Base-by-base conservation (phyloP, 2,888 invertebrate species). In the Drosophila anomelani region DNA sequence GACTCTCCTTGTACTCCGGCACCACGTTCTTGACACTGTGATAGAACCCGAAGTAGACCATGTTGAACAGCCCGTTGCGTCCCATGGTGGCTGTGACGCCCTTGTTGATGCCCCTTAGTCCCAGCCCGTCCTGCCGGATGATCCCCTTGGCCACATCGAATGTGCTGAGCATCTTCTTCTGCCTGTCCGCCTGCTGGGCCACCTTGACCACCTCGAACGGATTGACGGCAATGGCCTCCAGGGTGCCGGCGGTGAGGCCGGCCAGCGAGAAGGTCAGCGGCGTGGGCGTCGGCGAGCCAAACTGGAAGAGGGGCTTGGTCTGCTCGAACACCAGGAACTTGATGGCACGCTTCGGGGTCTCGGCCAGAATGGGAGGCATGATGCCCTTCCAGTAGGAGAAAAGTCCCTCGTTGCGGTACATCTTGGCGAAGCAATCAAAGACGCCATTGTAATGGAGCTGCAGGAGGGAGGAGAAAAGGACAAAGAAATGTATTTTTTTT, bases 201-300 rank as follows among this genome's bases (percentile, higher is more conserved):
- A 98, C 98, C 94, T 98, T 99, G 0, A 99, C 97, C 38, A 98
- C 97, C 94, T 98, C 98, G 91, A 98, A 98, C 0, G 98, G 98
- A 93, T 98, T 98, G 0, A 98, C 96, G 61, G 98, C 94, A 75
- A 98, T 94, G 8, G 96, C 98, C 93, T 98, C 98, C n/a, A 98
- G 96, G 3, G 97, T 93, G 55, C 98, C 98, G 51, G 98, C 97
- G 66, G 96, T 95, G 13, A 98, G 93, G 46, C 98, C 98, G 73
- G 98, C 97, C 85, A 97, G 92, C 4, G 97, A 95, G 92, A 96
- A 97, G 20, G 97, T 97, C 97, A 98, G 93, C 58, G 97, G 96
- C 56, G 96, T 96, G 20, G 97, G 95, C 70, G 94, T 93, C 70
- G 94, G 94, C 41, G 95, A 94, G 58, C 96, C 96, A 92, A 97